Evolutionary conservation across 2,797 vertebrate species (phyloP).

Genomic region (Diglossa cyanea): DNA sequence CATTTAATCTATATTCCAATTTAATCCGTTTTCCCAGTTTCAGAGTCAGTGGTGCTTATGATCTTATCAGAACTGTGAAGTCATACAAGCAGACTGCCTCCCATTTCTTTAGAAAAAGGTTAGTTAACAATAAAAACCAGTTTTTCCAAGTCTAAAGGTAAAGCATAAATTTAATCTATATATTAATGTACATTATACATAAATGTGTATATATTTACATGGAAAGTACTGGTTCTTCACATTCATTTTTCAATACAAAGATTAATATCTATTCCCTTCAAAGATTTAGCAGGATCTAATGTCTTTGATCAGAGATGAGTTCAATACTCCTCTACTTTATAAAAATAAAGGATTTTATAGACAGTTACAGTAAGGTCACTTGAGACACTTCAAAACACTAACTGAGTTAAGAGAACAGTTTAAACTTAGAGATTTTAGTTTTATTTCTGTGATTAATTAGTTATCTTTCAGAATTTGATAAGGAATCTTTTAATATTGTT

Average conservation of each 20-base stretch:
- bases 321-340: not conserved
- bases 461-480: not conserved
- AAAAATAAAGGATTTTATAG: not conserved
- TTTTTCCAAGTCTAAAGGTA: not conserved
- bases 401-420: not conserved
- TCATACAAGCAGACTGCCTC: not conserved
- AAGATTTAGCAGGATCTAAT: not conserved
- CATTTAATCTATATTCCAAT: conserved; percentile 46
- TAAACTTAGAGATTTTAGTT: not conserved
- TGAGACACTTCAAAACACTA: not conserved
- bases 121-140: not conserved
- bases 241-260: not conserved
- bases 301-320: not conserved
- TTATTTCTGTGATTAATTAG: not conserved
- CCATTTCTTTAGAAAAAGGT: not conserved
- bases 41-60: conserved; percentile 19
- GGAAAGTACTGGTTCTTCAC: not conserved
- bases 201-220: rapidly evolving
- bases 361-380: not conserved
- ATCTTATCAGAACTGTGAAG: conserved; percentile 20
- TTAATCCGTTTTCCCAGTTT: conserved; percentile 38
- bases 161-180: not conserved
- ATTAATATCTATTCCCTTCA: not conserved
- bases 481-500: not conserved
- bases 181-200: not conserved